phyloP scores from a whole-genome alignment of 2,113 vertebrate species.

The Thoracochromis brauschi region DNA sequence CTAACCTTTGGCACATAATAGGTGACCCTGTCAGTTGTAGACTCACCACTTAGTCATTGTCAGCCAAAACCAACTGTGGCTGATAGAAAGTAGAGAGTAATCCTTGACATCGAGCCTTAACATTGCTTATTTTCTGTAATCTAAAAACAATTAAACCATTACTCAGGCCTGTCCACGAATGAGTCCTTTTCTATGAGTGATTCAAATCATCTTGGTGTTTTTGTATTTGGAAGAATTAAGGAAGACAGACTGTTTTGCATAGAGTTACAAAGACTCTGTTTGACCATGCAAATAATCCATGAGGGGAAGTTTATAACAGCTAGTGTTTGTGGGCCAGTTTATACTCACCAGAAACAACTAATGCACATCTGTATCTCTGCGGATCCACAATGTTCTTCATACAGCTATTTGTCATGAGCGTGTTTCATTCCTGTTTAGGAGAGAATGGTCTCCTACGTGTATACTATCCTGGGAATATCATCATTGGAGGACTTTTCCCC shows the following conservation, averaged over 20 bases:
- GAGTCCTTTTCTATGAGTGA: background rate
- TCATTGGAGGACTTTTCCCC: slow-evolving; percentile 60
- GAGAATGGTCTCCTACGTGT: background rate
- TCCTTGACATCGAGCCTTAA: background rate
- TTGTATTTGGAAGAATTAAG: background rate
- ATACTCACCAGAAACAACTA: background rate
- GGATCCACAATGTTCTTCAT: background rate
- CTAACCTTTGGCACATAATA: background rate
- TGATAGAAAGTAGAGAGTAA: background rate
- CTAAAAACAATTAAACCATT: background rate
- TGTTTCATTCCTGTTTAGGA: background rate
- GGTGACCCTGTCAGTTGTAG: background rate
- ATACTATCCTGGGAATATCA: slow-evolving; percentile 31
- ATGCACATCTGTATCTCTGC: background rate
- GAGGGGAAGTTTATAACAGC: background rate
- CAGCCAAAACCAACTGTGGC: background rate
- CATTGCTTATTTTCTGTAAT: background rate
- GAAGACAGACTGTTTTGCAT: background rate
- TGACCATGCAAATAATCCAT: background rate
- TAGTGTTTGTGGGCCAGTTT: background rate
- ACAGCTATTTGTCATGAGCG: background rate
- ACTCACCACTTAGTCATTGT: background rate
- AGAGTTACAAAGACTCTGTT: background rate
- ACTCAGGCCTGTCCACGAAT: background rate
- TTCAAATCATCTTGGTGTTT: background rate